These are phyloP conservation scores for Entelurus aequoreus DNA, from an alignment of 2,113 vertebrate genomes.

Conservation along the genomic window DNA sequence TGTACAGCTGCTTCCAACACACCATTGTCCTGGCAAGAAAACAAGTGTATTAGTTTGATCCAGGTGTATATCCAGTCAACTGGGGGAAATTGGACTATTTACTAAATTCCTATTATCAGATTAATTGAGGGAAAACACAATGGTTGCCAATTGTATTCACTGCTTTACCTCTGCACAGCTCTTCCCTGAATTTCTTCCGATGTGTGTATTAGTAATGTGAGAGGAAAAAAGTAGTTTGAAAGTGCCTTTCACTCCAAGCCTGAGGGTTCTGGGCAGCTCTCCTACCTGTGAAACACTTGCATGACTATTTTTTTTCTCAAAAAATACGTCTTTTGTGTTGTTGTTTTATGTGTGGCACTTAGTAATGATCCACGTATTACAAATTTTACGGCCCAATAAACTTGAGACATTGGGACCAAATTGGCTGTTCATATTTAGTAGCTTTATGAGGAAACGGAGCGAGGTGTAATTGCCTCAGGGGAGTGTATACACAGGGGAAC, in stretches of 20 bases:
- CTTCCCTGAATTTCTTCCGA: conserved; percentile 40
- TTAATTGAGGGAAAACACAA: conserved; percentile 39
- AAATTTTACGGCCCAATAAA: conserved; percentile 69
- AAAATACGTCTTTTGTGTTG: conserved; percentile 57
- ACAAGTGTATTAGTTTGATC: conserved; percentile 7
- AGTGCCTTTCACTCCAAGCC: conserved; percentile 34
- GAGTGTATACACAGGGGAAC: background rate
- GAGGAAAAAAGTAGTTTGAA: conserved; percentile 45
- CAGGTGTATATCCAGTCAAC: conserved; percentile 17
- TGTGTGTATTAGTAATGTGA: conserved; percentile 52
- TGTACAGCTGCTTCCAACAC: background rate
- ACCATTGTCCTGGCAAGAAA: conserved; percentile 1
- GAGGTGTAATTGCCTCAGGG: conserved; percentile 62
- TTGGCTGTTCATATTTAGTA: conserved; percentile 63
- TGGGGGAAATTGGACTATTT: conserved; percentile 35
- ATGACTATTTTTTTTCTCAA: conserved; percentile 41
- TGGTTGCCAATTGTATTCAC: conserved; percentile 43
- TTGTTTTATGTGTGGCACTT: conserved; percentile 62
- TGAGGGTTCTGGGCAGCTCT: conserved; percentile 53
- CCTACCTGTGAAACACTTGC: conserved; percentile 51
- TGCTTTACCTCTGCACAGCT: conserved; percentile 45
- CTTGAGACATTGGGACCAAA: conserved; percentile 64
- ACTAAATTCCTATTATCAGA: conserved; percentile 33
- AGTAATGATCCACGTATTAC: conserved; percentile 66
- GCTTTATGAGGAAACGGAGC: conserved; percentile 70